Conservation (phyloP, 2,888 invertebrate species). For the Urechis unicinctus region DNA sequence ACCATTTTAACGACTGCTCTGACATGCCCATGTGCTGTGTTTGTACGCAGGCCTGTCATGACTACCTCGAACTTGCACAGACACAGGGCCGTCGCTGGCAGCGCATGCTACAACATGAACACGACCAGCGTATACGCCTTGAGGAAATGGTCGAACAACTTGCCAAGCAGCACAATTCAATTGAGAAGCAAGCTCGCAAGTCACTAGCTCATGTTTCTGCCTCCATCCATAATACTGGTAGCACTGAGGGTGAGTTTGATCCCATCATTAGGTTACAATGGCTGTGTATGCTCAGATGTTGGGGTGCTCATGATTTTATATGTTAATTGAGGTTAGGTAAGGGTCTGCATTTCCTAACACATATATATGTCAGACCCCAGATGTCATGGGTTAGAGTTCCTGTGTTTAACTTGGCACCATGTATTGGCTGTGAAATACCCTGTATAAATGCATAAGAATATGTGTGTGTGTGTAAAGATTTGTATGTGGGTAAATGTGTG, state of each 20-base stretch:
- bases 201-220: constrained; percentile 20
- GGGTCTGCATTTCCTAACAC: too few species aligned
- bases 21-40: too few species aligned
- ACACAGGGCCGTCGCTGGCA: constrained; percentile 88
- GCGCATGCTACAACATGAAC: constrained; percentile 84
- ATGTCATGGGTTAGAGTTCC: too few species aligned
- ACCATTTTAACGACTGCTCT: too few species aligned
- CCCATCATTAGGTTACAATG: neutral
- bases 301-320: too few species aligned
- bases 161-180: constrained; percentile 89
- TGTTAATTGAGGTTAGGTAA: too few species aligned
- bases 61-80: constrained; percentile 84
- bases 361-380: too few species aligned
- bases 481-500: too few species aligned
- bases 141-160: constrained; percentile 90
- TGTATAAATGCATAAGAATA: too few species aligned
- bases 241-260: neutral
- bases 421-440: too few species aligned
- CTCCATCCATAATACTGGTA: constrained; percentile 1
- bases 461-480: too few species aligned
- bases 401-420: too few species aligned
- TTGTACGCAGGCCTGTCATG: constrained; percentile 70
- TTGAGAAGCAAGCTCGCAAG: constrained; percentile 65
- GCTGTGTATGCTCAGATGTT: neutral
- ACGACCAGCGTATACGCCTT: constrained; percentile 78